phyloP scores from a whole-genome alignment of 2,113 vertebrate genomes.

The Archocentrus centrarchus region DNA sequence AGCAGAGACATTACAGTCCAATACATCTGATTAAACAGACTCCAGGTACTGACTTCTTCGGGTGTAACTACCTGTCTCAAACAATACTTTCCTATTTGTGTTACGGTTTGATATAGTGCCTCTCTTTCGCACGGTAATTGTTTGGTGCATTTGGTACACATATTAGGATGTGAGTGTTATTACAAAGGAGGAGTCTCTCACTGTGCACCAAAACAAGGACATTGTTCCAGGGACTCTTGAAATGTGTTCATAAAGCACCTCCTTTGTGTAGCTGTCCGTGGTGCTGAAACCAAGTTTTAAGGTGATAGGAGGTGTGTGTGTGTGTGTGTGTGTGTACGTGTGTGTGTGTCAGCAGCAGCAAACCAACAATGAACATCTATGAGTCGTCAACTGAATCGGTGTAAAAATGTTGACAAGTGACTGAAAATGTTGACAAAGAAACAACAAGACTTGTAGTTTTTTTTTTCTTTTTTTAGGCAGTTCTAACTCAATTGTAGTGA shows the following conservation, averaged over 20 bases:
- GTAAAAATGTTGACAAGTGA: slow-evolving; percentile 17
- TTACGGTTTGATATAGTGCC: slow-evolving; percentile 24
- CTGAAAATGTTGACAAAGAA: slow-evolving; percentile 1
- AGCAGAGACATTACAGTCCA: slow-evolving; percentile 47
- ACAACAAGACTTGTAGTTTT: not conserved
- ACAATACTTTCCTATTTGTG: slow-evolving; percentile 21
- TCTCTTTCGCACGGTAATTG: slow-evolving; percentile 32
- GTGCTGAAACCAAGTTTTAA: slow-evolving; percentile 44
- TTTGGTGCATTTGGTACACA: slow-evolving; percentile 12
- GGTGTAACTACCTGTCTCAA: slow-evolving; percentile 42
- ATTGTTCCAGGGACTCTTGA: slow-evolving; percentile 31
- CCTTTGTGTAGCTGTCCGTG: slow-evolving; percentile 48
- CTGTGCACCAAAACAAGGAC: slow-evolving; percentile 26
- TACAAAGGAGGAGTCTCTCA: slow-evolving; percentile 21
- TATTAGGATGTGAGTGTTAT: slow-evolving; percentile 38
- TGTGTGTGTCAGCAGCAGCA: slow-evolving; percentile 7
- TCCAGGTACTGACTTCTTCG: slow-evolving; percentile 25
- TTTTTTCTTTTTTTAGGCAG: slow-evolving; percentile 16
- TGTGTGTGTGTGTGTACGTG: not conserved
- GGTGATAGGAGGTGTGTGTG: slow-evolving; percentile 3
- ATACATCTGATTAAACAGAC: slow-evolving; percentile 55
- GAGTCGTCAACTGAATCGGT: slow-evolving; percentile 11
- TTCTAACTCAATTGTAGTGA: slow-evolving; percentile 12
- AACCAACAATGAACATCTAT: slow-evolving; percentile 5
- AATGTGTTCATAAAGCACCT: slow-evolving; percentile 9